Evolutionary conservation across 2,888 invertebrate species (phyloP).

Genomic region (Tiliacea citrago): DNA sequence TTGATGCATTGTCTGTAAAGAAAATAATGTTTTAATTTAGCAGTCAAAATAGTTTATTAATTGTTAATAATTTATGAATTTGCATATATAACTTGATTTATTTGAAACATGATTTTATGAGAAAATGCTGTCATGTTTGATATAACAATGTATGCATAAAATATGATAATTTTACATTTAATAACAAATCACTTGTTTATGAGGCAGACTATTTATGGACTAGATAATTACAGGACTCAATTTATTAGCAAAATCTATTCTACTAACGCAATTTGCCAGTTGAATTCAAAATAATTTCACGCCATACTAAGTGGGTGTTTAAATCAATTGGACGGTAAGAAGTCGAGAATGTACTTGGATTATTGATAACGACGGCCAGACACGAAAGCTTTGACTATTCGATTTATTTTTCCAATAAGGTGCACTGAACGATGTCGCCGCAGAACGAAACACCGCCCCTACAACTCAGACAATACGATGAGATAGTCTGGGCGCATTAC

Average conservation of each 20-base stretch:
- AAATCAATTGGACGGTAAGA: conserved; percentile 77
- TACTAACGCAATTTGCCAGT: conserved; percentile 39
- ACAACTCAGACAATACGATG: conserved; percentile 72
- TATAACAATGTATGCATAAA: conserved; percentile 5
- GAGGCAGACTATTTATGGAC: conserved; percentile 26
- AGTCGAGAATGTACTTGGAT: conserved; percentile 73
- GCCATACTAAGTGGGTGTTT: conserved; percentile 59
- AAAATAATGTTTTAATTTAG: conserved; percentile 15
- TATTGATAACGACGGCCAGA: conserved; percentile 80
- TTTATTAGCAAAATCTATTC: conserved; percentile 32
- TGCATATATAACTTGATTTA: neutral
- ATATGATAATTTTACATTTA: conserved; percentile 22
- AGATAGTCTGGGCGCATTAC: conserved; percentile 78
- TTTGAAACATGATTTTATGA: conserved; percentile 1
- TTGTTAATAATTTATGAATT: neutral
- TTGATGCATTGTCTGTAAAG: neutral
- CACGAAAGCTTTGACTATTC: conserved; percentile 80
- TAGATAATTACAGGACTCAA: conserved; percentile 29
- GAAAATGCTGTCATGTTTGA: conserved; percentile 16
- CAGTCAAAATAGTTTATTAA: neutral
- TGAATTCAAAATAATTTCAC: conserved; percentile 49
- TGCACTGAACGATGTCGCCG: conserved; percentile 80
- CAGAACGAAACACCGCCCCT: conserved; percentile 86
- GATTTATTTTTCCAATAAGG: conserved; percentile 83
- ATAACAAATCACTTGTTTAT: conserved; percentile 42